Base-by-base conservation (phyloP, 2,888 invertebrate genomes). In the Ypsolopha sequella region DNA sequence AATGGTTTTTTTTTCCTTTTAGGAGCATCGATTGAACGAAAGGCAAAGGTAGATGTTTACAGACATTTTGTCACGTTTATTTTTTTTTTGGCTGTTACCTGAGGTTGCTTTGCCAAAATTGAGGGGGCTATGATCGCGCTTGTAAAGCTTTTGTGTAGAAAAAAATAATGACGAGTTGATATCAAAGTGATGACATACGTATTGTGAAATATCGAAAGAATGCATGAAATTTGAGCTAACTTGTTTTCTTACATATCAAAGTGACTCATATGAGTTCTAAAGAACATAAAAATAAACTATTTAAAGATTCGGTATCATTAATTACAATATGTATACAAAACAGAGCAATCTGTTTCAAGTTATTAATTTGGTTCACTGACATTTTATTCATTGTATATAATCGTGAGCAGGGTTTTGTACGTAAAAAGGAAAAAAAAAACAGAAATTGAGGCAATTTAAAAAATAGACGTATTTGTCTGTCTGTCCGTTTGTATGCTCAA, bases 41-140 rank as follows among this genome's bases (percentile, higher is more conserved):
- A 14, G 47, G 47, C 47, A 36, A 47, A 82, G 85, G 84, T 84
- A 86, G 79, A 76, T 86, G 85, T 85, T 85, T 85, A 80, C 81
- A 70, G 78, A 79, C 84, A 84, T 85, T 85, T 81, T 84, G 84
- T 86, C 85, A 86, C 85, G 85, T 85, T 72, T 73, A 62, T 70
- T 73, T 80, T 78, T 79, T 80, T 70, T 64, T 58, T 51, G 56
- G 53, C 55, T 61, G 69, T 77, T 82, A 82, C 81, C 84, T 82
- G 84, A 71, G 76, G 58, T 70, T 59, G 66, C 63, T 67, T 75
- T 72, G 73, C 70, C 63, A 78, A 76, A 76, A 76, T 69, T 75
- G 77, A 24, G 70, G 80, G 61, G 76, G 70, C 70, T 66, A 72
- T 65, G 71, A 70, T 73, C 74, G 63, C 65, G 64, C 63, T 69